A percentile compares a stretch with the other conserved stretches of the same genome.
phyloP scores from a whole-genome alignment of 2,113 vertebrate species.

The Etheostoma cragini region DNA sequence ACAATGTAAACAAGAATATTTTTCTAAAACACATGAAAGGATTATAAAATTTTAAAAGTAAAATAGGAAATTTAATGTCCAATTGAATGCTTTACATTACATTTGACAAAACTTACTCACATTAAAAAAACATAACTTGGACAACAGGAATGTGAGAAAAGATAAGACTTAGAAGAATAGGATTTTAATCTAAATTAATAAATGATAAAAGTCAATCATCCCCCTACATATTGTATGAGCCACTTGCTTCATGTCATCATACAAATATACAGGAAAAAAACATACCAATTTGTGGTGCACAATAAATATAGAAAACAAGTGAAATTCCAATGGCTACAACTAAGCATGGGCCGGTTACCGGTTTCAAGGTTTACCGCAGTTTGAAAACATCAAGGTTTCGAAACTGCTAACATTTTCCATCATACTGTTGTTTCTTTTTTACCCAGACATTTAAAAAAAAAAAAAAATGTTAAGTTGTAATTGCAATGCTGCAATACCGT shows the following conservation, averaged over 20 bases:
- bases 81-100: not conserved
- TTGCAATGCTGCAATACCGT: too few species aligned
- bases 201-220: not conserved
- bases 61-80: not conserved
- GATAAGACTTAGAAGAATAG: not conserved
- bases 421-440: too few species aligned
- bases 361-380: too few species aligned
- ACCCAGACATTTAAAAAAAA: too few species aligned
- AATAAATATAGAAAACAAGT: not conserved
- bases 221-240: not conserved
- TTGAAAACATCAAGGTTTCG: too few species aligned
- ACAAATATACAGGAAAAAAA: not conserved
- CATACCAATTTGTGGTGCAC: not conserved
- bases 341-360: too few species aligned
- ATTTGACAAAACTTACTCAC: not conserved
- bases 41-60: not conserved
- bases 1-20: not conserved
- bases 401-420: too few species aligned
- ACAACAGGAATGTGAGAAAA: not conserved
- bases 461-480: too few species aligned
- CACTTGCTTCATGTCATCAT: not conserved
- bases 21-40: not conserved
- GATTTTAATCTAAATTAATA: not conserved
- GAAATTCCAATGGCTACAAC: not conserved
- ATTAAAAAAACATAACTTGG: not conserved